Percentiles rank a stretch among this genome's conserved stretches.
Evolutionary conservation across 2,797 vertebrate genomes (phyloP).

Genomic region (Momotus momota): DNA sequence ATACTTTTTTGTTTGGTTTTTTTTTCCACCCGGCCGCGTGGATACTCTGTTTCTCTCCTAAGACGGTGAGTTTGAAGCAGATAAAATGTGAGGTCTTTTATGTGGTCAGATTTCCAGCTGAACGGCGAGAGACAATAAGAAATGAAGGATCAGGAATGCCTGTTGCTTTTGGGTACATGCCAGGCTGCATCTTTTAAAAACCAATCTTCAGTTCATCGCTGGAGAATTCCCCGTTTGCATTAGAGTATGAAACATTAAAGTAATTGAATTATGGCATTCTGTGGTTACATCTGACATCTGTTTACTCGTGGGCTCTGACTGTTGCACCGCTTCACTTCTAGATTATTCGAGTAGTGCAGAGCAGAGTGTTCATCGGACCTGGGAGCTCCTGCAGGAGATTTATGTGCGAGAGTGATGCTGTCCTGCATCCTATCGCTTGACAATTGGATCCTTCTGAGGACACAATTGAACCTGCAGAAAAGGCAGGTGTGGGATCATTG

Average conservation of each 20-base stretch:
- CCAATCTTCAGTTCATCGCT: neutral
- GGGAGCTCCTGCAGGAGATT: neutral
- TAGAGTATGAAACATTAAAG: neutral
- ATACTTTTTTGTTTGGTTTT: neutral
- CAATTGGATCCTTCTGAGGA: accelerated
- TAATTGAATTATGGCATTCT: neutral
- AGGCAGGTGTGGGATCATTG: neutral
- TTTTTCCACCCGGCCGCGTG: accelerated
- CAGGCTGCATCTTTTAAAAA: neutral
- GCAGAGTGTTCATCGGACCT: neutral
- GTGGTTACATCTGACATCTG: neutral
- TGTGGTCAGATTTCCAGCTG: neutral
- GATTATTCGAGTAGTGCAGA: accelerated
- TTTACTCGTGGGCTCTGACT: neutral
- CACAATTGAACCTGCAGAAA: neutral
- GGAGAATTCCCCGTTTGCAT: neutral
- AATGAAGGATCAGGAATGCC: neutral
- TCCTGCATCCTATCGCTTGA: accelerated
- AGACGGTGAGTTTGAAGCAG: neutral
- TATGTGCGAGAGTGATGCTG: neutral
- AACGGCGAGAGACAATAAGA: neutral
- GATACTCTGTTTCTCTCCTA: neutral
- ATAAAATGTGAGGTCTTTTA: accelerated
- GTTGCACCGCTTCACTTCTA: neutral
- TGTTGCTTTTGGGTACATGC: neutral